Evolutionary conservation across 2,888 invertebrate genomes (phyloP), one percentile per base, ranked within the genome.

Genomic region (Laothoe populi): DNA sequence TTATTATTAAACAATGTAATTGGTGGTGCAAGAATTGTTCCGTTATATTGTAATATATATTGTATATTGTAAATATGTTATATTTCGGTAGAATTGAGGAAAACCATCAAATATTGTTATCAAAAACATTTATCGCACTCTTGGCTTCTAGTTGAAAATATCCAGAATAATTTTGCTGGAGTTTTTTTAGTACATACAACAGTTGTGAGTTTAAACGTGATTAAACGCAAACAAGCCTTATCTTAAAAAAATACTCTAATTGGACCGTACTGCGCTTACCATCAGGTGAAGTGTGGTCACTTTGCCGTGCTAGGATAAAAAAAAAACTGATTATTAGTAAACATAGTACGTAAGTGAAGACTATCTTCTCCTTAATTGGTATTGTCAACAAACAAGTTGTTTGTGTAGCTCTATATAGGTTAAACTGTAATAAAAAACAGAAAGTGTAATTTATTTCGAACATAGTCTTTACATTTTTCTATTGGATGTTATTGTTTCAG

Each of bases 401-500:
- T 24, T 48, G 53, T 35, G 4, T 19, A 11, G 21, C 2, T 16
- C 11, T 19, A 19, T 5, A 26, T 53, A 11, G 19, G 1, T 31
- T 11, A 11, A 35, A 31, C 26, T 49, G 8, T 53, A 31, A 24
- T 48, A 45, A 45, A 23, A 21, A 10, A 45, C 45, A 45, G 21
- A 21, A 8, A 10, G 3, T 10, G 4, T 35, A 35, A 4, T 10
- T n/a, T 4, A 1, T n/a, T 3, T 16, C 16, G n/a, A 42, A 42
- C 16, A 42, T n/a, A n/a, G 10, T 5, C 2, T 26, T 26, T 26
- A 26, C 2, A 26, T 2, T 31, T 31, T 31, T 31, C 13, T 13
- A 13, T 38, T 38, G 38, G 38, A 38, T 38, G 4, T 24, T 24
- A 61, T 77, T 77, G 71, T 84, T 81, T 1, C 67, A 92, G 92